Evolutionary conservation across 2,113 vertebrate species (phyloP).

Genomic region (Lampris megalopsis): DNA sequence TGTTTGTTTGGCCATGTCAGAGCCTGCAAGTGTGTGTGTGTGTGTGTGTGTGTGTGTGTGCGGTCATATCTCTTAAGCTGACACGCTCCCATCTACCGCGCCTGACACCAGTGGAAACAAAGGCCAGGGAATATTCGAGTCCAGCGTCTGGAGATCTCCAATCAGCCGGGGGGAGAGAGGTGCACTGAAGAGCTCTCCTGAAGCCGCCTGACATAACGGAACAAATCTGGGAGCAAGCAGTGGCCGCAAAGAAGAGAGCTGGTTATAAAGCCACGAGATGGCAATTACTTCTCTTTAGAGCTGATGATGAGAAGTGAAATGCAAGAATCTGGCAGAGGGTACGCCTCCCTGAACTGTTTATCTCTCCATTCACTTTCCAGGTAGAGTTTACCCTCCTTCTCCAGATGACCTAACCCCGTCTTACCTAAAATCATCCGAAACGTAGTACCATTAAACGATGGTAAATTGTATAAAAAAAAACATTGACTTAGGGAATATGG

Average conservation of each 20-base stretch:
- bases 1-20: neutral
- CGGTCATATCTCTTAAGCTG: constrained; percentile 57
- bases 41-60: constrained; percentile 13
- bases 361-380: too few species aligned
- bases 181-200: constrained; percentile 26
- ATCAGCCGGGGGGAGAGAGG: constrained; percentile 49
- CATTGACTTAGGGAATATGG: too few species aligned
- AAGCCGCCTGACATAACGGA: constrained; percentile 15
- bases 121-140: constrained; percentile 41
- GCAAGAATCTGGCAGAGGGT: too few species aligned
- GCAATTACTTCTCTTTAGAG: too few species aligned
- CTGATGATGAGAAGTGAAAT: too few species aligned
- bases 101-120: constrained; percentile 63
- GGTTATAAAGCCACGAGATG: neutral
- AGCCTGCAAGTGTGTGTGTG: constrained; percentile 13
- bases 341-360: too few species aligned
- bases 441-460: too few species aligned
- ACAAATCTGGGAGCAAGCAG: neutral
- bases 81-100: constrained; percentile 31
- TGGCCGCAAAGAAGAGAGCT: constrained; percentile 13
- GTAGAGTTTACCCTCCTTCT: too few species aligned
- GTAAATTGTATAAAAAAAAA: too few species aligned
- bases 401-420: too few species aligned
- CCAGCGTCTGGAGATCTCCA: constrained; percentile 54
- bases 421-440: too few species aligned